Conservation (phyloP, 2,797 vertebrate species). For the Microctenopoma stevenorrisi region DNA sequence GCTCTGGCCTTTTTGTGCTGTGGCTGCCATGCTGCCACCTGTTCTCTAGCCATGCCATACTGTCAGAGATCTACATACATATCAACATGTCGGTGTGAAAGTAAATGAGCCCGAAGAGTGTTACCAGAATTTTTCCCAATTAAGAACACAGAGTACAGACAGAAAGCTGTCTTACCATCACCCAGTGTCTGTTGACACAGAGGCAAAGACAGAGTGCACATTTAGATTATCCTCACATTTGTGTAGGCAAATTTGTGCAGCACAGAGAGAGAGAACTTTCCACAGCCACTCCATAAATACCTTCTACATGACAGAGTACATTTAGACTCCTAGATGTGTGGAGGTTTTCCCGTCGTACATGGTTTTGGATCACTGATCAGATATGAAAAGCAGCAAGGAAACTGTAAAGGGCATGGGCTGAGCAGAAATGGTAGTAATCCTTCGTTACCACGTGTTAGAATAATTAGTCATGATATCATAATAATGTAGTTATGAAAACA, state of each 20-base stretch:
- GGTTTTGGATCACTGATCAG: constrained; percentile 13
- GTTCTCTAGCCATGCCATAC: constrained; percentile 4
- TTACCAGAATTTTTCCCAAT: not conserved
- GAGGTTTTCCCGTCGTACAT: not conserved
- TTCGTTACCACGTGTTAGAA: not conserved
- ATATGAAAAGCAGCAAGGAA: constrained; percentile 14
- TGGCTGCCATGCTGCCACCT: constrained; percentile 3
- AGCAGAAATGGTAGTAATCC: not conserved
- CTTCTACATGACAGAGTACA: not conserved
- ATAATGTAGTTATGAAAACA: not conserved
- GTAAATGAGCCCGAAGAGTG: not conserved
- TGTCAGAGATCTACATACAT: not conserved
- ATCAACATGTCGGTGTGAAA: constrained; percentile 1
- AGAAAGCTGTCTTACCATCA: constrained; percentile 73
- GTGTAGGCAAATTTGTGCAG: constrained; percentile 56
- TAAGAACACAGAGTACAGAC: not conserved
- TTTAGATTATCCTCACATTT: constrained; percentile 43
- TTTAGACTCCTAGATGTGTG: not conserved
- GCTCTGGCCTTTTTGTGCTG: constrained; percentile 24
- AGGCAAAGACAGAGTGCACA: constrained; percentile 29
- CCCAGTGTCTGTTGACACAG: constrained; percentile 78
- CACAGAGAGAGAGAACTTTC: constrained; percentile 3
- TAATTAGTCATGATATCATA: not conserved
- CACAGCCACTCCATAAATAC: not conserved
- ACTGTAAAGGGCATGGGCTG: not conserved